These are phyloP conservation scores for Geotrypetes seraphini DNA, from an alignment of 2,797 vertebrate genomes.

Conservation along the genomic window DNA sequence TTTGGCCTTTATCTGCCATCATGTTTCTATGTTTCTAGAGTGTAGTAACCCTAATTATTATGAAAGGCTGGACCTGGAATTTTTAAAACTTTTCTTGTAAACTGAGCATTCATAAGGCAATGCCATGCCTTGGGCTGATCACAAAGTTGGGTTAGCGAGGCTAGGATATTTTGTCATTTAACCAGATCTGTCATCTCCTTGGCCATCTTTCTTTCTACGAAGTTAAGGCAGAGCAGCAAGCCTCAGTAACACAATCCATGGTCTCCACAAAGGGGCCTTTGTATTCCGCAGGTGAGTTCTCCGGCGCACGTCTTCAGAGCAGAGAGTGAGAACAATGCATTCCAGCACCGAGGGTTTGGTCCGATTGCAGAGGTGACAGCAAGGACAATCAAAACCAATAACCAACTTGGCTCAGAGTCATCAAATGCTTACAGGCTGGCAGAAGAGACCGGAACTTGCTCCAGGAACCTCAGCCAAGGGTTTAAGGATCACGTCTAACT, in stretches of 20 bases:
- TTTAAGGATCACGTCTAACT: too few species aligned
- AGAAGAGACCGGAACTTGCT: slow-evolving; percentile 39
- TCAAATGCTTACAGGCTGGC: neutral
- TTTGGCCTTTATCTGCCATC: too few species aligned
- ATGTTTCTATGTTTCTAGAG: neutral
- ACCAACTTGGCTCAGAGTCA: neutral
- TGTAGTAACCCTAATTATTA: neutral
- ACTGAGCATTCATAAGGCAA: neutral
- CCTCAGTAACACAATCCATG: slow-evolving; percentile 12
- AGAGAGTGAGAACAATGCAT: accelerated
- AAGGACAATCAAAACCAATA: slow-evolving; percentile 5
- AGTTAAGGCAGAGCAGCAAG: slow-evolving; percentile 26
- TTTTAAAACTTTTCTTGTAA: too few species aligned
- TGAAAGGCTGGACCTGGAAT: neutral
- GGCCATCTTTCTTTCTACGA: slow-evolving; percentile 12
- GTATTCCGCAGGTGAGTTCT: slow-evolving; percentile 63
- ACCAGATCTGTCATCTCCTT: neutral
- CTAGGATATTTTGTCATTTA: neutral
- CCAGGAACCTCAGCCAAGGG: too few species aligned
- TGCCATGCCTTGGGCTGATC: slow-evolving; percentile 7
- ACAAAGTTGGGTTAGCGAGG: slow-evolving; percentile 5
- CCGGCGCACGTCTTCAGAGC: slow-evolving; percentile 13
- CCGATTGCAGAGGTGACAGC: neutral
- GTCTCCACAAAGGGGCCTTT: slow-evolving; percentile 50
- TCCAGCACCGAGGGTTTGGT: accelerated